These are phyloP conservation scores for Laspeyria flexula DNA, from an alignment of 2,888 invertebrate species.

Conservation along the genomic window DNA sequence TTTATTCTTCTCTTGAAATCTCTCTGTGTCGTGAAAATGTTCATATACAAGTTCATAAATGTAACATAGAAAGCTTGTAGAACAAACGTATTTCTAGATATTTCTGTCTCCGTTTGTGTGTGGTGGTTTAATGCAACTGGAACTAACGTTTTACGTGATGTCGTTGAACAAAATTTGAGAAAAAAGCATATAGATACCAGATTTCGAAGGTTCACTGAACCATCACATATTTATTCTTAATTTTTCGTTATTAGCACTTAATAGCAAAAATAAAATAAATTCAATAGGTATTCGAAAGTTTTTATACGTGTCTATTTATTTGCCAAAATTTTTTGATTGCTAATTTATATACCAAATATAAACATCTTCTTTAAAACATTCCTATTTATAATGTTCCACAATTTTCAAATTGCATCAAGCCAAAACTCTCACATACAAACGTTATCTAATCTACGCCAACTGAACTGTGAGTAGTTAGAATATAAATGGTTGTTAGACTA, in stretches of 20 bases:
- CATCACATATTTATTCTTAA: too few relatives aligned
- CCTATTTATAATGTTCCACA: neutral
- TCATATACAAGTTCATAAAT: slow-evolving; percentile 13
- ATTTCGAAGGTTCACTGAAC: too few relatives aligned
- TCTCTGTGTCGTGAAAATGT: slow-evolving; percentile 17
- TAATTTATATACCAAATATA: too few relatives aligned
- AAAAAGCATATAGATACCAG: too few relatives aligned
- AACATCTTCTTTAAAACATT: too few relatives aligned
- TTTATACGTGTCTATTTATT: too few relatives aligned
- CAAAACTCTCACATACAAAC: slow-evolving; percentile 10
- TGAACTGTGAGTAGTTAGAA: slow-evolving; percentile 30
- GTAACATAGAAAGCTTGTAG: slow-evolving; percentile 31
- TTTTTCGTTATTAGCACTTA: too few relatives aligned
- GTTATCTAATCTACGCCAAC: slow-evolving; percentile 10
- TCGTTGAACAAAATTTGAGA: too few relatives aligned
- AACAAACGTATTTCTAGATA: slow-evolving; percentile 15
- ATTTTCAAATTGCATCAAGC: slow-evolving; percentile 12
- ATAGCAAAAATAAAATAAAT: too few relatives aligned
- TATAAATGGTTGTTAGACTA: slow-evolving; percentile 37
- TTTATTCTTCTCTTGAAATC: slow-evolving; percentile 22
- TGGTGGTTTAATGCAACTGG: slow-evolving; percentile 11
- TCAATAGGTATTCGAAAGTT: too few relatives aligned
- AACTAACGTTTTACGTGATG: too few relatives aligned
- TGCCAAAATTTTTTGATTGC: too few relatives aligned
- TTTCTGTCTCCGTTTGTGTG: slow-evolving; percentile 5